Base-by-base conservation (phyloP, 2,797 vertebrate genomes). In the Denticeps clupeoides region DNA sequence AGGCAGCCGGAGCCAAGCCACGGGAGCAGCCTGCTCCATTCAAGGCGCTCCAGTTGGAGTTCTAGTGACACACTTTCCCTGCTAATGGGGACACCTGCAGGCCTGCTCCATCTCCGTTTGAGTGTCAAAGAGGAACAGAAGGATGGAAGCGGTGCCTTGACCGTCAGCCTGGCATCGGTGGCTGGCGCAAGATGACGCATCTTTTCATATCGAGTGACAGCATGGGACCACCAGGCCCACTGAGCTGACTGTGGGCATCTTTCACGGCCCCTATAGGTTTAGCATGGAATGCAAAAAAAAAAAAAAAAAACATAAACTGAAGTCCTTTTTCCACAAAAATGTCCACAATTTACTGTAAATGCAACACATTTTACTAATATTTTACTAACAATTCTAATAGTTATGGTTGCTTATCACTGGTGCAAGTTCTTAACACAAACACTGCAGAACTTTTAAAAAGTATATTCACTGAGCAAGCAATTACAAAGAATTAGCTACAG, bases 1-100 rank as follows among this genome's bases (percentile, higher is more conserved):
- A 49, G 63, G 43, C 53, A 49, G 49, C 59, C 52, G 12, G 23
- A 23, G 23, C 5, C 23, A 5, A 12, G 28, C 27, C 52, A 46
- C 47, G 48, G 16, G 59, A 73, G 76, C 75, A 79, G 74, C 67
- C 55, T 54, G 67, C 67, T 61, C 64, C 69, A 73, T 79, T 59
- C 19, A 78, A 72, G 62, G 65, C 37, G 22, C 3, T 5, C 23
- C 22, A 25, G 18, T 38, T 18, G 4, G 16, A 35, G 8, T 38
- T 41, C 43, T 57, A 57, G 61, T 80, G 77, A 80, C 75, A 81
- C 69, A 75, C 73, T 77, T 82, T 78, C 68, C 63, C 65, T 73
- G 72, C 67, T 82, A 81, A 84, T 77, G 76, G 78, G 79, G 73
- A 76, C 78, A 81, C 79, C 78, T 80, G 75, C 68, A 75, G 74